A percentile compares a stretch with the other conserved stretches of the same genome.
phyloP scores from a whole-genome alignment of 2,113 vertebrate genomes.

The Lepus timidus region DNA sequence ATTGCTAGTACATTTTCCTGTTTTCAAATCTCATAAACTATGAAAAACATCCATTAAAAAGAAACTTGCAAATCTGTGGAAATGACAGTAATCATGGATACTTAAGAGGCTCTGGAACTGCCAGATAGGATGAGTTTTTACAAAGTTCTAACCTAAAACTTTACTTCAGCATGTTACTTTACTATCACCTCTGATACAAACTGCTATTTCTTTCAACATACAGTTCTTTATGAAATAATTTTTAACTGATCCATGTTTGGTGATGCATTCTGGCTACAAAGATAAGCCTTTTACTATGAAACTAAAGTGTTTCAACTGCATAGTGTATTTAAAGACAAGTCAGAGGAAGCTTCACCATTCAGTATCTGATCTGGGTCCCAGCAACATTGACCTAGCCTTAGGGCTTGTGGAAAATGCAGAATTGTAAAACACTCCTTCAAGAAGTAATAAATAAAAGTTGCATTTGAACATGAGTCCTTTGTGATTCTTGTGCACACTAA shows the following conservation, averaged over 20 bases:
- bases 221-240: neutral
- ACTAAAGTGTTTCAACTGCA: neutral
- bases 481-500: neutral
- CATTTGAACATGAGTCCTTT: neutral
- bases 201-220: neutral
- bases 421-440: neutral
- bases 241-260: neutral
- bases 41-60: neutral
- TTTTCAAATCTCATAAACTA: constrained; percentile 52
- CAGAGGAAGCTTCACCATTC: neutral
- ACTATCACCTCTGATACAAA: neutral
- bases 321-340: neutral
- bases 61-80: neutral
- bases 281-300: neutral
- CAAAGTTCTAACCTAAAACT: neutral
- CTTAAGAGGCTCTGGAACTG: neutral
- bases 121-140: neutral
- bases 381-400: neutral
- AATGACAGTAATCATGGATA: neutral
- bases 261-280: neutral
- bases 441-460: neutral
- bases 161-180: neutral
- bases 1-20: neutral
- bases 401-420: neutral
- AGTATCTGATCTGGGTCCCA: neutral